A percentile compares a stretch with the other conserved stretches of the same genome.
Evolutionary conservation across 2,888 invertebrate species (phyloP).

Genomic region (Eupeodes luniger): DNA sequence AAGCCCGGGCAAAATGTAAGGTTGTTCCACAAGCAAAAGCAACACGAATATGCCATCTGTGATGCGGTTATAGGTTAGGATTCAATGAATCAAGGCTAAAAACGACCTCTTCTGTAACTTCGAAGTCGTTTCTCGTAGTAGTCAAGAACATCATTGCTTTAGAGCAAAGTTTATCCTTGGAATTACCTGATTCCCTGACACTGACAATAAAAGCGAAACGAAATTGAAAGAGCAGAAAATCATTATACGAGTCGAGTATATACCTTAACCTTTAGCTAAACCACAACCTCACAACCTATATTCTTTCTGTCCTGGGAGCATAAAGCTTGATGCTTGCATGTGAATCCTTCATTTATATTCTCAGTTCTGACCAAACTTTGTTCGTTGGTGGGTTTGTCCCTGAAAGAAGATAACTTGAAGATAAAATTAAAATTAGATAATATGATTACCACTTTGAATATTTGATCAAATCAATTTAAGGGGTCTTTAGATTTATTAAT

Average conservation of each 20-base stretch:
- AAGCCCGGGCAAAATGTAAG: background rate
- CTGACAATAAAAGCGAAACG: slow-evolving; percentile 73
- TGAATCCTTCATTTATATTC: slow-evolving; percentile 72
- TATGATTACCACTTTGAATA: background rate
- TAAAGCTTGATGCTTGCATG: slow-evolving; percentile 54
- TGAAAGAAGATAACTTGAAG: background rate
- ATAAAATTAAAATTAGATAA: background rate
- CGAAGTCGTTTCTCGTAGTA: slow-evolving; percentile 20
- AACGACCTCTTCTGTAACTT: slow-evolving; percentile 6
- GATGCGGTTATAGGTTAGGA: background rate
- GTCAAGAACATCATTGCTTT: slow-evolving; percentile 45
- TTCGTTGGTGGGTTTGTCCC: background rate
- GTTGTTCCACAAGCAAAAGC: background rate
- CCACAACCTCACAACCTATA: background rate
- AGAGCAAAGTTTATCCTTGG: slow-evolving; percentile 43
- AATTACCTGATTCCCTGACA: slow-evolving; percentile 75
- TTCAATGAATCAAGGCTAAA: slow-evolving; percentile 42
- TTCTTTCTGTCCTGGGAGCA: background rate
- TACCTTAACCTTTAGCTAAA: background rate
- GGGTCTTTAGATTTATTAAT: background rate
- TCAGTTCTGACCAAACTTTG: slow-evolving; percentile 12
- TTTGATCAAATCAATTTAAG: background rate
- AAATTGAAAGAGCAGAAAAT: slow-evolving; percentile 69
- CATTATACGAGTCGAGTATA: slow-evolving; percentile 41
- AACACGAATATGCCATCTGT: slow-evolving; percentile 58